Percentiles rank a stretch among this genome's conserved stretches.
phyloP scores from a whole-genome alignment of 2,797 vertebrate genomes.

The Propithecus deckenii region DNA sequence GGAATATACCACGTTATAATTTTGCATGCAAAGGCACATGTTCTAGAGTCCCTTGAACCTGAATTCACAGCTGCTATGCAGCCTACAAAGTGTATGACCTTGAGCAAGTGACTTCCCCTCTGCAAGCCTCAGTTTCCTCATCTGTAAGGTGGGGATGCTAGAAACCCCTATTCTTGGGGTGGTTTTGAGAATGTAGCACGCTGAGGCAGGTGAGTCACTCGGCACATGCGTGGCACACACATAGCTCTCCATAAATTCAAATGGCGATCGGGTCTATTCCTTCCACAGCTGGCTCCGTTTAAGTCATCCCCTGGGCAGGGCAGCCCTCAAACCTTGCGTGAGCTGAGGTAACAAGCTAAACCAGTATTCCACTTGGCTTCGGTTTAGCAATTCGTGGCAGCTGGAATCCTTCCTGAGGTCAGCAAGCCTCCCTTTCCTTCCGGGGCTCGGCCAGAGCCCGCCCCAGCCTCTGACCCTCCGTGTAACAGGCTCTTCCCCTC shows the following conservation, averaged over 20 bases:
- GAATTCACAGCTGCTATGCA: not conserved
- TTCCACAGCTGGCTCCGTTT: not conserved
- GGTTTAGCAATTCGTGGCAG: not conserved
- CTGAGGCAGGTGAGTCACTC: not conserved
- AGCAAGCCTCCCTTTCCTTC: not conserved
- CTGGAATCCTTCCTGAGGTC: not conserved
- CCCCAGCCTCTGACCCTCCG: not conserved
- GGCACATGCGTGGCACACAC: not conserved
- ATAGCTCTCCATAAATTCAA: not conserved
- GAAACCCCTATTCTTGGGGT: too few relatives aligned
- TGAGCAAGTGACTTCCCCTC: not conserved
- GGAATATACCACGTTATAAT: not conserved
- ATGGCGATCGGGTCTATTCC: not conserved
- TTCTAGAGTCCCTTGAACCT: not conserved
- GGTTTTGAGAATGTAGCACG: not conserved
- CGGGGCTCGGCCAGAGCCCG: not conserved
- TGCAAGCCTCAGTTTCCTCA: not conserved
- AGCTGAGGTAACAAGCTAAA: not conserved
- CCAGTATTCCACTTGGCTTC: not conserved
- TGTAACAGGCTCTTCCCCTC: not conserved
- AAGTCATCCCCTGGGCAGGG: not conserved
- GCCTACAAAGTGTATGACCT: not conserved
- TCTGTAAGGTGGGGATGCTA: not conserved
- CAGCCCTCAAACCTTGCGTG: not conserved
- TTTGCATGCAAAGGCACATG: fast-evolving